Conservation (phyloP, 2,888 invertebrate species). For the Pandemis heparana region DNA sequence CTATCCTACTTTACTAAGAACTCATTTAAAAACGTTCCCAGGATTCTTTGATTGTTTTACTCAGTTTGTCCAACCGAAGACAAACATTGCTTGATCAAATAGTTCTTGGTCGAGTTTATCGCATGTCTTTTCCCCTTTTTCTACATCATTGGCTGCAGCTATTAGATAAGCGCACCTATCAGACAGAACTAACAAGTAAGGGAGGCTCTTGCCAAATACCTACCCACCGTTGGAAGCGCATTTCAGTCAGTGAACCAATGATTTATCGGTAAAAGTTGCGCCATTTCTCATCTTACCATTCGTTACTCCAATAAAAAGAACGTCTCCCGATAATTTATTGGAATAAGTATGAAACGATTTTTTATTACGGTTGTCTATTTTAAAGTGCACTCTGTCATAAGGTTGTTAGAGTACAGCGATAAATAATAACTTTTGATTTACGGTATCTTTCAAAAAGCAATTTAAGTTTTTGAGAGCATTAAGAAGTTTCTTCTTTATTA, state of each 20-base stretch:
- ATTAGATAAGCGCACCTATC: slow-evolving; percentile 65
- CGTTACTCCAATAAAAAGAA: slow-evolving; percentile 85
- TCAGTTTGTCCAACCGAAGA: slow-evolving; percentile 32
- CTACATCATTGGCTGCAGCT: slow-evolving; percentile 66
- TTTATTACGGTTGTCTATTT: slow-evolving; percentile 78
- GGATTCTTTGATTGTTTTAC: slow-evolving; percentile 32
- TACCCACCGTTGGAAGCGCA: slow-evolving; percentile 70
- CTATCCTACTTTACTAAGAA: slow-evolving; percentile 19
- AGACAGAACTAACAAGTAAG: slow-evolving; percentile 70
- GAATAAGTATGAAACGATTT: slow-evolving; percentile 71
- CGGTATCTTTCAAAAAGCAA: slow-evolving; percentile 56
- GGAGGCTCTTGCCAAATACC: slow-evolving; percentile 74
- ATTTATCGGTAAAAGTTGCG: slow-evolving; percentile 82
- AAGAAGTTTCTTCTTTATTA: slow-evolving; percentile 51
- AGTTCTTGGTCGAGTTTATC: slow-evolving; percentile 39
- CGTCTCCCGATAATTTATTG: slow-evolving; percentile 82
- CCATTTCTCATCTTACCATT: slow-evolving; percentile 85
- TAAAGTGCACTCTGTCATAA: slow-evolving; percentile 68
- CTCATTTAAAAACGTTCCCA: slow-evolving; percentile 33
- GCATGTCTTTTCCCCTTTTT: slow-evolving; percentile 53
- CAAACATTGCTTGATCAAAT: slow-evolving; percentile 37
- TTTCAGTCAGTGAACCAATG: slow-evolving; percentile 73
- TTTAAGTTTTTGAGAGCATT: slow-evolving; percentile 49
- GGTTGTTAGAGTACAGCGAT: slow-evolving; percentile 73
- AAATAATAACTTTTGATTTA: slow-evolving; percentile 66